Evolutionary conservation across 1,140 invertebrate genomes (phyloP), one percentile per base, ranked within the genome.

Genomic region (Reticulitermes speratus): DNA sequence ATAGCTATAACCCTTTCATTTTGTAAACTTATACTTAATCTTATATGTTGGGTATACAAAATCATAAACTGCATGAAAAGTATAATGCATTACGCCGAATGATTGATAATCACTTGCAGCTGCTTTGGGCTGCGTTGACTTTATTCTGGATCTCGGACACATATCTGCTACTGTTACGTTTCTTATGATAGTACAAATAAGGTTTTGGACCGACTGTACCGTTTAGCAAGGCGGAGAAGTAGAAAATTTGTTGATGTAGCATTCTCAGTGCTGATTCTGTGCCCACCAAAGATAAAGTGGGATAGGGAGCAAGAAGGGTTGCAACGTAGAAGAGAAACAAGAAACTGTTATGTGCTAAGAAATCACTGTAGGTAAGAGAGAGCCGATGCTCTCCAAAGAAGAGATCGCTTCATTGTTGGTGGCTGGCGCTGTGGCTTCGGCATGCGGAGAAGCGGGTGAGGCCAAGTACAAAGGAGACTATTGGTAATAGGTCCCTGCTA

Each of bases 281-380:
- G 65, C 25, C 25, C 65, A 75, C 65, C 65, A 30, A 75, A 75
- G 65, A 75, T 75, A 75, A 75, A 75, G 65, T 30, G 3, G 65
- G 65, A 2, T 8, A 75, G 65, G 7, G 65, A 30, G n/a, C n/a
- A 75, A 75, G 25, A 75, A 30, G 65, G 65, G 65, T 75, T 65
- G 0, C 25, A n/a, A 75, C 25, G 25, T 75, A 75, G 65, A 75
- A 65, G 16, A 65, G 65, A 75, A 7, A 75, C 65, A 75, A 75
- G 65, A 30, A 75, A 30, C n/a, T 75, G 65, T 75, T 75, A 75
- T 30, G 65, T 30, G 65, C 65, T 75, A 75, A 75, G 65, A 75
- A 75, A 75, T 75, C 65, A 75, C 65, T 75, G 65, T 30, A 30
- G 25, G 65, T n/a, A 75, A 25, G 65, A 75, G 65, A 30, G 65